These are phyloP conservation scores for Troilus luridus DNA, from an alignment of 2,888 invertebrate genomes.

Conservation along the genomic window DNA sequence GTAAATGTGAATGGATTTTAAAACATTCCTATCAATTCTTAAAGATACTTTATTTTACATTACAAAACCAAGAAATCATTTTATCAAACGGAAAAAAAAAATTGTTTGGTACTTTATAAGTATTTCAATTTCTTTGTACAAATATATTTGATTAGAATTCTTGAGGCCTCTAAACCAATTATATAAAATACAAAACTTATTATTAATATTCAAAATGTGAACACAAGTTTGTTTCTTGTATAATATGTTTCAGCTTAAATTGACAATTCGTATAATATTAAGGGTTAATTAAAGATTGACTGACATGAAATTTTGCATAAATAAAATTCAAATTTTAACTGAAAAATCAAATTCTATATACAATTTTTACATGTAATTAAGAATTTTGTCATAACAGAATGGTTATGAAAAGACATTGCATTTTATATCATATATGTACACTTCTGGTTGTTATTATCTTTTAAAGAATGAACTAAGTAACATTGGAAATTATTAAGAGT, in stretches of 20 bases:
- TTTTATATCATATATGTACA: background rate
- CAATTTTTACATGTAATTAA: constrained; percentile 24
- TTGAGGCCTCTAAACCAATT: background rate
- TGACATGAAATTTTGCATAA: background rate
- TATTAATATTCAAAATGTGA: constrained; percentile 4
- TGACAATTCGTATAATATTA: constrained; percentile 9
- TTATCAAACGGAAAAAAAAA: background rate
- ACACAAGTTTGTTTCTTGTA: background rate
- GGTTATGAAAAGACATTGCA: constrained; percentile 17
- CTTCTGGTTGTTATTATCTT: background rate
- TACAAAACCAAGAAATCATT: background rate
- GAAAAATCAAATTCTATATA: constrained; percentile 4
- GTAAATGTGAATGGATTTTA: background rate
- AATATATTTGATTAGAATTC: background rate
- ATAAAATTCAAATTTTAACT: constrained; percentile 32
- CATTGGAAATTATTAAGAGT: background rate
- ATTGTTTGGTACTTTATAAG: background rate
- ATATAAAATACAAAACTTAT: constrained; percentile 38
- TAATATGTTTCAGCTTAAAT: constrained; percentile 19
- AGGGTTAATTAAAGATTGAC: background rate
- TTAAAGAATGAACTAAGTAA: background rate
- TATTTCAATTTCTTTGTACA: background rate
- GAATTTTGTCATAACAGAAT: background rate
- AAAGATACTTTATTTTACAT: constrained; percentile 36
- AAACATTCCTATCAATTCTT: background rate